Evolutionary conservation across 2,113 vertebrate genomes (phyloP).

Genomic region (Rhinopithecus roxellana): DNA sequence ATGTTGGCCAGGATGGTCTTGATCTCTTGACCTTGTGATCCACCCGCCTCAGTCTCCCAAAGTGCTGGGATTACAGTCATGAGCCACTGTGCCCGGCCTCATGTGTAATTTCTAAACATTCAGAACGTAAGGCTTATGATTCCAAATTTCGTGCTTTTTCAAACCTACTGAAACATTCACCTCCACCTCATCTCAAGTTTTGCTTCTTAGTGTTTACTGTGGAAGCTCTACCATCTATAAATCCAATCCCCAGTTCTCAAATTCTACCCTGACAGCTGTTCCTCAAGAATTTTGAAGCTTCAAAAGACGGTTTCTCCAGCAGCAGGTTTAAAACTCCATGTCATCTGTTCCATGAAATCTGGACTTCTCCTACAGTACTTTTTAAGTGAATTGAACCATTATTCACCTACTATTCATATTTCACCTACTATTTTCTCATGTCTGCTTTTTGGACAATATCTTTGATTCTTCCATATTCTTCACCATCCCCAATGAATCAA

Average conservation of each 20-base stretch:
- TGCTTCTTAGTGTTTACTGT: not conserved
- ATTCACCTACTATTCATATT: not conserved
- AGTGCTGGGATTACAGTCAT: no score
- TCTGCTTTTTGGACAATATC: not conserved
- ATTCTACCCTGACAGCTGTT: not conserved
- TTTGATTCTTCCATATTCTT: not conserved
- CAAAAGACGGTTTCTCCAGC: not conserved
- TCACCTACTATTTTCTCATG: not conserved
- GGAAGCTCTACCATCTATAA: not conserved
- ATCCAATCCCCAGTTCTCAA: not conserved
- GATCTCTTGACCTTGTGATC: no score
- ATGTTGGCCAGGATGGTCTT: no score
- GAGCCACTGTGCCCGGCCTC: not conserved
- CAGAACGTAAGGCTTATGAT: not conserved
- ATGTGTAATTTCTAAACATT: not conserved
- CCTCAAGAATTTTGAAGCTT: not conserved
- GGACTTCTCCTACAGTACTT: not conserved
- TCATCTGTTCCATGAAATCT: not conserved
- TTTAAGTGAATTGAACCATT: not conserved
- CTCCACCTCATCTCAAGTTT: not conserved
- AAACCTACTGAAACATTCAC: not conserved
- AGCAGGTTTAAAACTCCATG: not conserved
- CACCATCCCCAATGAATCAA: not conserved
- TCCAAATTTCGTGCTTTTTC: not conserved
- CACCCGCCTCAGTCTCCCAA: no score